Evolutionary conservation across 1,140 invertebrate genomes (phyloP), one percentile per base, ranked within the genome.

Genomic region (Leptopilina boulardi): DNA sequence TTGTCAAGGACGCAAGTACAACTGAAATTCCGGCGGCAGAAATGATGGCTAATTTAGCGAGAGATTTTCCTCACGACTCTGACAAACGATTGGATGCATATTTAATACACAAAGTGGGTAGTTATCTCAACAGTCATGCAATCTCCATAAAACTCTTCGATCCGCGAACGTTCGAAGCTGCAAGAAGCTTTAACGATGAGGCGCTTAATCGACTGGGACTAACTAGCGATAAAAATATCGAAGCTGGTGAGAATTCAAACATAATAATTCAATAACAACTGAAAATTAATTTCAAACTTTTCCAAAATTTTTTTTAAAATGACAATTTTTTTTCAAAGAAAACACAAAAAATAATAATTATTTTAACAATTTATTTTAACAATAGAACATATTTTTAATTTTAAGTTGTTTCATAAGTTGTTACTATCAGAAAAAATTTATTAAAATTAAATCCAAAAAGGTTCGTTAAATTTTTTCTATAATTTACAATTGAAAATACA

Each of bases 11-110:
- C 88, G 88, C 90, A 1, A 91, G 91, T 66, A 91, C 92, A 5
- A 91, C 91, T 18, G 92, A 88, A 1, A 78, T 93, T 41, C 90
- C 93, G 9, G 92, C 92, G 0, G 92, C 94, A 10, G 94, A 95
- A 23, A 91, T 96, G 21, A 94, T 95, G 26, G 91, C 93, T 47
- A 95, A 95, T 84, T 85, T 96, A 1, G 95, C 95, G 0, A 92
- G 94, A 74, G 93, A 94, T 47, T 94, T 95, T 85, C 95, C 95
- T 0, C 94, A 94, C 73, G 95, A 95, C 82, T 93, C 94, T 3
- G 94, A 95, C 77, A 94, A 95, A 38, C 91, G 95, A n/a, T 85
- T 96, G 19, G 95, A 97, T 84, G 95, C 94, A 42, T 96, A 94
- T 75, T 89, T 96, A 41, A 80, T 95, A 73, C 94, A 93, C 80